phyloP scores from a whole-genome alignment of 2,113 vertebrate genomes.

The Callipepla californica region DNA sequence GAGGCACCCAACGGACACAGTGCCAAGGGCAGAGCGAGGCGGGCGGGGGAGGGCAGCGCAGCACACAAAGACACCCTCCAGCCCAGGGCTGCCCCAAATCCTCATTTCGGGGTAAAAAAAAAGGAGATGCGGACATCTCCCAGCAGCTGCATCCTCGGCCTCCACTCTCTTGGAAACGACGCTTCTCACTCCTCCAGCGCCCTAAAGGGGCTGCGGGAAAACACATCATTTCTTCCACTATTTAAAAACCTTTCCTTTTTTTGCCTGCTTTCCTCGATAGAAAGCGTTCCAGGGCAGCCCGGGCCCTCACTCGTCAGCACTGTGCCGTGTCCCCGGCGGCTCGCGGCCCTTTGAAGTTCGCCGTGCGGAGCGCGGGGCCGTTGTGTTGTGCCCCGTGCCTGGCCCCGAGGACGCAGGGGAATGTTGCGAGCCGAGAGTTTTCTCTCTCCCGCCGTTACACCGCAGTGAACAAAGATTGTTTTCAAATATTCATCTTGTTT shows the following conservation, averaged over 20 bases:
- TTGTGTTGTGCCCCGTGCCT: neutral
- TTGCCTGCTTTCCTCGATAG: neutral
- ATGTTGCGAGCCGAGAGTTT: neutral
- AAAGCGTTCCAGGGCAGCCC: neutral
- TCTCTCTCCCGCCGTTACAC: neutral
- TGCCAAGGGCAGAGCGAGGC: neutral
- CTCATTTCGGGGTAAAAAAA: neutral
- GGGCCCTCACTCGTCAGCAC: neutral
- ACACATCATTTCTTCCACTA: neutral
- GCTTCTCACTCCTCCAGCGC: neutral
- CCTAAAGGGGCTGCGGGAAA: neutral
- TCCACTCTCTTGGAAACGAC: accelerated
- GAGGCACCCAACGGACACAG: accelerated
- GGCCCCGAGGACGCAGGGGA: neutral
- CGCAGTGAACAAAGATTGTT: neutral
- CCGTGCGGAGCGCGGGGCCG: too few species aligned
- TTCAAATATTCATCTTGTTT: neutral
- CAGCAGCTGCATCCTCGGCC: neutral
- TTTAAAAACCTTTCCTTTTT: neutral
- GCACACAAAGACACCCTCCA: neutral
- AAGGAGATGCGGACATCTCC: neutral
- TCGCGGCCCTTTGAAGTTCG: accelerated
- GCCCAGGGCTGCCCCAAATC: neutral
- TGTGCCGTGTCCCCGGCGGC: neutral
- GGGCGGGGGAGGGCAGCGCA: neutral